Conservation (phyloP, 2,888 invertebrate genomes). For the Cremastobaeus sp. region DNA sequence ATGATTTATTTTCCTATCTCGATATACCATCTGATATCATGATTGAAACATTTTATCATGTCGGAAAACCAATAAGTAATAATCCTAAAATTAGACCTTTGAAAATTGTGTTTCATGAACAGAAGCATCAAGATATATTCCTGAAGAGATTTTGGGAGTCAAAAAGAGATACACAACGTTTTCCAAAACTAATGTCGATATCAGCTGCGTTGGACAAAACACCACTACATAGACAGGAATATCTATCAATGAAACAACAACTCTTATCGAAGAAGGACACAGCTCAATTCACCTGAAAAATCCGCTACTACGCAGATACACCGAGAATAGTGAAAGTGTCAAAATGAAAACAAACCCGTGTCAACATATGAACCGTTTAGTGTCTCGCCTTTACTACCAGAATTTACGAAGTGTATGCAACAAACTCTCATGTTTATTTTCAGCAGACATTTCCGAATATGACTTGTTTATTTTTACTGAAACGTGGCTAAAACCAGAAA, state of each 20-base stretch:
- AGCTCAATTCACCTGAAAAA: background rate
- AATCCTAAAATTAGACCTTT: no score
- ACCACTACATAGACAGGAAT: background rate
- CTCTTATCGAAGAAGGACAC: no score
- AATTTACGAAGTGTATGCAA: constrained; percentile 3
- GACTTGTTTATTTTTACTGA: background rate
- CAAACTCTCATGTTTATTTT: background rate
- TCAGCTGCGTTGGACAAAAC: background rate
- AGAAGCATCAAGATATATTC: no score
- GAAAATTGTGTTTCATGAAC: no score
- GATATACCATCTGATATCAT: no score
- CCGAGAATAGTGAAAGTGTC: constrained; percentile 5
- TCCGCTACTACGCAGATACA: background rate
- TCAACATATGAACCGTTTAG: background rate
- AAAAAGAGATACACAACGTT: background rate
- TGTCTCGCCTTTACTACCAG: constrained; percentile 4
- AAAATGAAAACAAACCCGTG: background rate
- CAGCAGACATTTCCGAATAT: background rate
- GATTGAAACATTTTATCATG: no score
- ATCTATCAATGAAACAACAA: no score
- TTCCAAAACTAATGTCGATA: background rate
- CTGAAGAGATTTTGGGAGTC: constrained; percentile 1
- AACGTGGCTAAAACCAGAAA: constrained; percentile 12
- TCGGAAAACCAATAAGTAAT: no score
- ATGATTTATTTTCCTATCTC: no score